Evolutionary conservation across 2,888 invertebrate genomes (phyloP), one percentile per base, ranked within the genome.

Genomic region (Lordiphosa fenestrarum): DNA sequence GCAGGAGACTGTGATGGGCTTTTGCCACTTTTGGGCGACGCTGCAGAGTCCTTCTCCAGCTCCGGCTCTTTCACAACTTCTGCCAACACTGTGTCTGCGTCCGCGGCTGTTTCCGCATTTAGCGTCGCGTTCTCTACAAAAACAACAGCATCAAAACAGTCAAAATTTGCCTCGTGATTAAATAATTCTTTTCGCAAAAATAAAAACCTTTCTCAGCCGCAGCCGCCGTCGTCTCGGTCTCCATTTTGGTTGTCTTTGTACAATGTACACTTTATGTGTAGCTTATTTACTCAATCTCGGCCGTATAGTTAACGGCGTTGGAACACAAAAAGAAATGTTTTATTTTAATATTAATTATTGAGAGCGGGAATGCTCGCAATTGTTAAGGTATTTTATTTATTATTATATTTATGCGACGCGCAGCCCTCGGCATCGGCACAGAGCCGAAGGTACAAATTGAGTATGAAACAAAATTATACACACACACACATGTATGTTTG

Each of bases 161-260:
- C 4, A 44, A 15, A 15, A 44, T 40, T 21, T 10, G 19, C 40
- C 6, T 44, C 13, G 44, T 10, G 30, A 9, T 30, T 30, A 30
- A 30, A 30, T 30, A 10, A 10, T 30, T 30, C 9, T 30, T 30
- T 30, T 30, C 9, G 25, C 19, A 10, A 15, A 15, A 10, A 33
- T 33, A 23, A 33, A 33, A 33, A 44, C 44, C 44, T 44, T 44
- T 44, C 15, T 44, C 44, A 33, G 9, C 30, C 15, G 33, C 15
- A 13, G 30, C 30, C 13, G 25, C 25, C 44, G 25, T 30, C 4
- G 10, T 33, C 44, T 33, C 30, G 9, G 44, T 33, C 44, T 44
- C 44, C 44, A 44, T 44, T 44, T 44, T 44, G 25, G 30, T 44
- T 33, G 10, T 44, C 13, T 33, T 44, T 33, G 30, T 30, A 30